A percentile compares a stretch with the other conserved stretches of the same genome.
Conservation (phyloP, 2,888 invertebrate species). For the Drosophila austrosaltans region DNA sequence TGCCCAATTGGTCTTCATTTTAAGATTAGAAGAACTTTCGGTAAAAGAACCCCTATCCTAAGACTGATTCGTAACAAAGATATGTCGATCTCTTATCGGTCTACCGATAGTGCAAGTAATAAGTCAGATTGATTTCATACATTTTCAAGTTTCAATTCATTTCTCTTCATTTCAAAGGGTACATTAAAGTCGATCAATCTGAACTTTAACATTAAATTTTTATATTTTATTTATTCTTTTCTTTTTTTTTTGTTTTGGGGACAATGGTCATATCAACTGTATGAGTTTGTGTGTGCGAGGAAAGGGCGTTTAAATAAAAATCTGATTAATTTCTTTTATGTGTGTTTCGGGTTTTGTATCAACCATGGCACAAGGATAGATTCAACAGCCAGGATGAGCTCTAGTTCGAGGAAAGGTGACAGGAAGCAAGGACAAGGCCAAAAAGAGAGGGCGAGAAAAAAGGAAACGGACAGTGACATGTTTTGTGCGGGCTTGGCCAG, state of each 20-base stretch:
- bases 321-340: constrained; percentile 79
- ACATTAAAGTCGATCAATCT: background rate
- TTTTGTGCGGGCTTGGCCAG: constrained; percentile 57
- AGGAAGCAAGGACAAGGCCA: constrained; percentile 59
- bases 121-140: too few species aligned
- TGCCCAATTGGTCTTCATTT: too few species aligned
- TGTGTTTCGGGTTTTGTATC: constrained; percentile 71
- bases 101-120: too few species aligned
- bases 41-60: too few species aligned
- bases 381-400: constrained; percentile 26
- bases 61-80: too few species aligned
- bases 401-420: constrained; percentile 58
- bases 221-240: background rate
- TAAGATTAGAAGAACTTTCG: too few species aligned
- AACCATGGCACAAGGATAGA: constrained; percentile 28
- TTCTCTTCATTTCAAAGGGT: background rate
- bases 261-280: constrained; percentile 59
- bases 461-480: constrained; percentile 70
- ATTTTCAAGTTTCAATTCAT: too few species aligned
- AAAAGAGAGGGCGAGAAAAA: background rate
- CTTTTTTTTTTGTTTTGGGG: constrained; percentile 50
- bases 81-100: too few species aligned
- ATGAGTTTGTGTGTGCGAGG: constrained; percentile 3
- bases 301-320: constrained; percentile 78
- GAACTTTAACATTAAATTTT: background rate